Percentiles rank a stretch among this genome's conserved stretches.
These are phyloP conservation scores for Heliconius congener DNA, from an alignment of 1,140 invertebrate species.

Conservation along the genomic window DNA sequence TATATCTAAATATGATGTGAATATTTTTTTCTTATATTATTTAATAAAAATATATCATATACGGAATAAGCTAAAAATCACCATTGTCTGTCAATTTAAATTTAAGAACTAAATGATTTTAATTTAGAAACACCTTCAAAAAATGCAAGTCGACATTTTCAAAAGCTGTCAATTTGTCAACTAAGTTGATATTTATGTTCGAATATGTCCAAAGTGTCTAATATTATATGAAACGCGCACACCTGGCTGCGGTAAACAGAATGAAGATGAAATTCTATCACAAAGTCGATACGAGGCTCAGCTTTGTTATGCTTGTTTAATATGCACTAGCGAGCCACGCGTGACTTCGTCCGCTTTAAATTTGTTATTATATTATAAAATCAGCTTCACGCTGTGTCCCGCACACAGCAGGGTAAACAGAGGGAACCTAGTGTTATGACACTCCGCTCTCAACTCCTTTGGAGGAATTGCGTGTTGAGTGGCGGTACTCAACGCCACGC, in stretches of 20 bases:
- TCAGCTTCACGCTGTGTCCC: too few species aligned
- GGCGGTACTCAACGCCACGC: too few species aligned
- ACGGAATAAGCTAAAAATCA: too few species aligned
- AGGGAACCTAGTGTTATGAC: too few species aligned
- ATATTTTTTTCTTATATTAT: too few species aligned
- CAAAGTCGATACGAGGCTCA: neutral
- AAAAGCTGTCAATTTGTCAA: conserved; percentile 1
- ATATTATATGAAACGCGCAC: conserved; percentile 3
- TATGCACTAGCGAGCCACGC: neutral
- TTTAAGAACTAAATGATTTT: neutral
- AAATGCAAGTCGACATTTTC: neutral
- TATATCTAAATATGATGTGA: too few species aligned
- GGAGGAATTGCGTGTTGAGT: too few species aligned
- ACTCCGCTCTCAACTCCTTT: too few species aligned
- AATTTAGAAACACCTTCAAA: neutral
- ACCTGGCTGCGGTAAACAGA: conserved; percentile 1
- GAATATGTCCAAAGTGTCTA: neutral
- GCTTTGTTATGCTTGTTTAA: neutral
- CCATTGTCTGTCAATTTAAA: neutral
- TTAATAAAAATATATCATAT: too few species aligned
- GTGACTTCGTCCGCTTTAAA: too few species aligned
- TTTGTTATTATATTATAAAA: neutral
- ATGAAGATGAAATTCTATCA: conserved; percentile 6
- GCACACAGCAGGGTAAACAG: too few species aligned
- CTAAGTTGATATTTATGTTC: neutral